Evolutionary conservation across 2,797 vertebrate genomes (phyloP).

Genomic region (Trachops cirrhosus): DNA sequence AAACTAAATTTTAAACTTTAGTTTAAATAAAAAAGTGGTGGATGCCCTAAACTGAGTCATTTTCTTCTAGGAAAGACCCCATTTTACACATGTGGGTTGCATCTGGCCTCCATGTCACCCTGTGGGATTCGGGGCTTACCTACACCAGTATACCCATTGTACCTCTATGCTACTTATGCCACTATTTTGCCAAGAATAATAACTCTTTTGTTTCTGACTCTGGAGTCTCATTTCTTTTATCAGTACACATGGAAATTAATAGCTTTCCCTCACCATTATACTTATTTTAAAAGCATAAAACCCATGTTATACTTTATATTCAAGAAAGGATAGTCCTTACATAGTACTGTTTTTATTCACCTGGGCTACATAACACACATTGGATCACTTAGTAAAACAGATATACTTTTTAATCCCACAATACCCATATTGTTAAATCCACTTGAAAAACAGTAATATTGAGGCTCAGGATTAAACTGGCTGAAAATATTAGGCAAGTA

Average conservation of each 20-base stretch:
- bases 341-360: neutral
- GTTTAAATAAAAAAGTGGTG: neutral
- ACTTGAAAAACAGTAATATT: neutral
- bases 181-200: neutral
- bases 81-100: neutral
- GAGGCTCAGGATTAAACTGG: neutral
- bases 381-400: neutral
- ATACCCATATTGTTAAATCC: neutral
- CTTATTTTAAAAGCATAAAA: slow-evolving; percentile 16
- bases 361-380: neutral
- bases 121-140: neutral
- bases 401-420: neutral
- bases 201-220: neutral
- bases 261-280: neutral
- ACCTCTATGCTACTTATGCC: neutral
- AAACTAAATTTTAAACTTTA: neutral
- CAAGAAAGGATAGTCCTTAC: neutral
- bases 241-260: neutral
- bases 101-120: neutral
- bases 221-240: neutral
- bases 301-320: neutral
- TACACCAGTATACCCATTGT: neutral
- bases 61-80: neutral
- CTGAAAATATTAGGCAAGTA: neutral
- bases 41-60: neutral